Base-by-base conservation (phyloP, 2,113 vertebrate genomes). In the Cranoglanis bouderius region DNA sequence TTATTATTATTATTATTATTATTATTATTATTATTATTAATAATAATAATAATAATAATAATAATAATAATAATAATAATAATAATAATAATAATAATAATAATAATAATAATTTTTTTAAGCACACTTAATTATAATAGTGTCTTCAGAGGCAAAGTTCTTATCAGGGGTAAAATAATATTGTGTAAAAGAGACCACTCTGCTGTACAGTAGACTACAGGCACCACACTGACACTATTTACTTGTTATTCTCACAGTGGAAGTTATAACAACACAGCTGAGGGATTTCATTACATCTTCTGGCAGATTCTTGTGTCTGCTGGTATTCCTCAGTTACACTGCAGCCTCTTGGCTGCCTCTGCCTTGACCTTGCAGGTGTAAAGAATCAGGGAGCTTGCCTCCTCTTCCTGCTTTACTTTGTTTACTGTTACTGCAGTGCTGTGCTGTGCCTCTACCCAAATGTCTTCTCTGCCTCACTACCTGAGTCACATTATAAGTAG, bases 331-430 rank as follows among this genome's bases (percentile, higher is more conserved):
- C 29, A 82, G 43, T 89, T 89, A 59, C 88, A 85, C 77, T 91
- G 67, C 86, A 84, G 90, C 55, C 59, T 89, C 65, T 53, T 84
- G 81, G 85, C 24, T 88, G 55, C 26, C n/a, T 63, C 53, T 63
- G 67, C 82, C 70, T 18, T 91, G 90, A 90, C 90, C 90, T 90
- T 90, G 88, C 88, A 90, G 78, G 87, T 88, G 84, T 86, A 84
- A 72, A 78, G 65, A 84, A 85, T 82, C 85, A 65, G 74, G 51
- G 16, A 12, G 70, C 53, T 24, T 51, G 32, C 49, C 61, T 35
- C 8, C 46, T 88, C 19, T 40, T 78, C 51, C 26, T 78, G 18
- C 51, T 84, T 77, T 84, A 51, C 53, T 80, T 88, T 88, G 38
- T 88, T 84, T 51, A 59, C 35, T 51, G 55, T 40, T 83, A 67